These are phyloP conservation scores for Aix galericulata DNA, from an alignment of 2,113 vertebrate species.

Conservation along the genomic window DNA sequence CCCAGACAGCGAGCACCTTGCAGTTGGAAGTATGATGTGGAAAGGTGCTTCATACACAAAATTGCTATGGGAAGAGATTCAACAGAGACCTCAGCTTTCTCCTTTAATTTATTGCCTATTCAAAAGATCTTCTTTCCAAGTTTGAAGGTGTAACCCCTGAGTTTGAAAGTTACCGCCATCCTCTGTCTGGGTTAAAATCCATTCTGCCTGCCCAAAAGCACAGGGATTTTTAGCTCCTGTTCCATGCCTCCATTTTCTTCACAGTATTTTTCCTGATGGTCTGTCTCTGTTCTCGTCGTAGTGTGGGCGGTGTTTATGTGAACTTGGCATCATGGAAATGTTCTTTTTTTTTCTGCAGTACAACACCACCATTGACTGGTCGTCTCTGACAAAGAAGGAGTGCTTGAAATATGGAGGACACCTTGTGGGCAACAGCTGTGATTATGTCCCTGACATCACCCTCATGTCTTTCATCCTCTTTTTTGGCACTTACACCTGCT, in stretches of 20 bases:
- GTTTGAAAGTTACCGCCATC: background rate
- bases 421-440: slow-evolving; percentile 86
- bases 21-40: background rate
- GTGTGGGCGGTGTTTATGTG: background rate
- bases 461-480: slow-evolving; percentile 99
- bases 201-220: background rate
- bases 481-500: slow-evolving; percentile 96
- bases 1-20: too few species aligned
- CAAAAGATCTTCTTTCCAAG: background rate
- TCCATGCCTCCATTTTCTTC: background rate
- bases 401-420: slow-evolving; percentile 88
- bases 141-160: too few species aligned
- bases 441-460: slow-evolving; percentile 91
- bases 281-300: background rate
- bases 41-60: background rate
- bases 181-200: background rate
- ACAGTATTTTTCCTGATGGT: background rate
- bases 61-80: background rate
- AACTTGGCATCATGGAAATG: background rate
- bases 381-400: slow-evolving; percentile 83
- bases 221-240: background rate
- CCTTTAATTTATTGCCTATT: background rate
- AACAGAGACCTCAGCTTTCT: background rate
- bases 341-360: slow-evolving; percentile 65
- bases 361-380: slow-evolving; percentile 84